A percentile compares a stretch with the other conserved stretches of the same genome.
Evolutionary conservation across 2,797 vertebrate genomes (phyloP).

Genomic region (Knipowitschia caucasica): DNA sequence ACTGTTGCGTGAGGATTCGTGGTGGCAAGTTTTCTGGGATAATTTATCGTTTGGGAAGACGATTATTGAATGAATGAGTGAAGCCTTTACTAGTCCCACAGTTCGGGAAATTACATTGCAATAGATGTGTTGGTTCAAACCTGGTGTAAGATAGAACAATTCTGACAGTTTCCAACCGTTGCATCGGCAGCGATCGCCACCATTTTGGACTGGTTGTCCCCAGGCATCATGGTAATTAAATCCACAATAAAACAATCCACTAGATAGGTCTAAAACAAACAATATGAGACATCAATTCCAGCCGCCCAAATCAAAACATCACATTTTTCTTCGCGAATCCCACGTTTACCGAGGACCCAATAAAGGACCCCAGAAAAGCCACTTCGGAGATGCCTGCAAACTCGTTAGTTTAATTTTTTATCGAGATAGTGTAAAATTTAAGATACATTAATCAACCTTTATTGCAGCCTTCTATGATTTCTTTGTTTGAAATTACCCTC

Average conservation of each 20-base stretch:
- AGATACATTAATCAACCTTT: too few relatives aligned
- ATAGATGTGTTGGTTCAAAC: slow-evolving; percentile 42
- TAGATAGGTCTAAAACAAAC: not conserved
- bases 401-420: too few relatives aligned
- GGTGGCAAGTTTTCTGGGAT: too few relatives aligned
- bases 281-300: not conserved
- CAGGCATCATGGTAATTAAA: slow-evolving; percentile 87
- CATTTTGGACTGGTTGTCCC: slow-evolving; percentile 80
- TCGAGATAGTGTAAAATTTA: too few relatives aligned
- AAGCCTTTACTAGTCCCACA: too few relatives aligned
- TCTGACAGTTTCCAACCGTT: slow-evolving; percentile 77
- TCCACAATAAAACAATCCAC: not conserved
- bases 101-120: not conserved
- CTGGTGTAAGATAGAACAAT: slow-evolving; percentile 82
- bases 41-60: too few relatives aligned
- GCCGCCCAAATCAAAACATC: slow-evolving; percentile 55
- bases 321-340: slow-evolving; percentile 66
- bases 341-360: slow-evolving; percentile 76
- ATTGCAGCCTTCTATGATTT: too few relatives aligned
- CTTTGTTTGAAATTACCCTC: too few relatives aligned
- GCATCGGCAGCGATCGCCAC: slow-evolving; percentile 76
- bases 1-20: too few relatives aligned
- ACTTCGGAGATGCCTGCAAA: slow-evolving; percentile 41
- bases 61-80: too few relatives aligned
- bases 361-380: slow-evolving; percentile 32